phyloP scores from a whole-genome alignment of 1,140 invertebrate species.

The Asobara japonica region DNA sequence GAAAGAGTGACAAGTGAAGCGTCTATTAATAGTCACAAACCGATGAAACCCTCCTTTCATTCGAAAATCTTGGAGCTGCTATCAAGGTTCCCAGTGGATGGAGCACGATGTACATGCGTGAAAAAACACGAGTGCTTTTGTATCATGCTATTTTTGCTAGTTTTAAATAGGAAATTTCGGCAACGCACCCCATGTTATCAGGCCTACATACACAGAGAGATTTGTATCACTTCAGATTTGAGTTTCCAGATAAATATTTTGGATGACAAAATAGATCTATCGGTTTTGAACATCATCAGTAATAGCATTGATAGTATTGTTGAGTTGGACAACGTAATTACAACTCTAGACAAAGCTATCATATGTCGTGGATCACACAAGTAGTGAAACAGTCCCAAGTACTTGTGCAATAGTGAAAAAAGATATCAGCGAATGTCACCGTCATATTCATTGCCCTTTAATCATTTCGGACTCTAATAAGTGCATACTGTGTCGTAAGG shows the following conservation, averaged over 20 bases:
- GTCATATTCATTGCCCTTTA: neutral
- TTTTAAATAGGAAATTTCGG: neutral
- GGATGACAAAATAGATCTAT: neutral
- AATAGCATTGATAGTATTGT: neutral
- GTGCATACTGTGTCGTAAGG: neutral
- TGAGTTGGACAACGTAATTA: neutral
- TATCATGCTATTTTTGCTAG: too few relatives aligned
- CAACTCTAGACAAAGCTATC: neutral
- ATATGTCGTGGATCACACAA: neutral
- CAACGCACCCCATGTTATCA: neutral
- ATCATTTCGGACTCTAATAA: neutral
- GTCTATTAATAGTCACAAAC: neutral
- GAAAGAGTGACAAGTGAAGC: neutral
- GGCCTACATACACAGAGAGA: neutral
- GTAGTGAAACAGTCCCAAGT: neutral
- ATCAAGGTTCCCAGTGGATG: neutral
- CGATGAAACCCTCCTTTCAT: neutral
- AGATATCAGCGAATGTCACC: neutral
- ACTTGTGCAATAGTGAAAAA: neutral
- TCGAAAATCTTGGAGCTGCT: neutral
- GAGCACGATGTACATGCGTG: neutral
- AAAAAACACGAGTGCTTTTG: neutral
- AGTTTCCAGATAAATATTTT: neutral
- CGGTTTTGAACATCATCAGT: neutral
- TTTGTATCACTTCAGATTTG: neutral